Percentiles rank a stretch among this genome's conserved stretches.
phyloP scores from a whole-genome alignment of 2,888 invertebrate species.

The Xylota segnis region DNA sequence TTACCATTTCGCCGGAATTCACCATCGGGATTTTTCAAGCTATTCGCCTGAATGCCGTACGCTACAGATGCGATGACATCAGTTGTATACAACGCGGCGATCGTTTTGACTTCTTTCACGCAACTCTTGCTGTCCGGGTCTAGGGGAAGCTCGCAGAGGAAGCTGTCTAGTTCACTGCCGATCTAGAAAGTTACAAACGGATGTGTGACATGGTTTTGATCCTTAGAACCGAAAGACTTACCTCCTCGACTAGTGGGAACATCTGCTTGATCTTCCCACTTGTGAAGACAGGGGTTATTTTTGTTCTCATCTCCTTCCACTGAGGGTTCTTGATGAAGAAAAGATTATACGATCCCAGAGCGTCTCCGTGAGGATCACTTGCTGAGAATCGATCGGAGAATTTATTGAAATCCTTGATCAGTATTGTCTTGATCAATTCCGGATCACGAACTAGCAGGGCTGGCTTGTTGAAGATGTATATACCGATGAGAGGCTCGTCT shows the following conservation, averaged over 20 bases:
- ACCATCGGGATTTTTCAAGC: slow-evolving; percentile 80
- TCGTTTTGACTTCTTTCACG: slow-evolving; percentile 80
- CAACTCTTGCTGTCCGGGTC: slow-evolving; percentile 61
- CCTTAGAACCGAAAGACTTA: slow-evolving; percentile 50
- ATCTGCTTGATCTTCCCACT: slow-evolving; percentile 83
- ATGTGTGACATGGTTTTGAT: neutral
- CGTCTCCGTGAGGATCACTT: slow-evolving; percentile 82
- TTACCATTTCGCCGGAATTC: slow-evolving; percentile 81
- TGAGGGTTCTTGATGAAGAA: slow-evolving; percentile 84
- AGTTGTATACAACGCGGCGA: slow-evolving; percentile 81
- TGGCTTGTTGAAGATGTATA: slow-evolving; percentile 84
- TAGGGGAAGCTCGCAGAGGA: slow-evolving; percentile 65
- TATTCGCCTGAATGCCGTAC: slow-evolving; percentile 82
- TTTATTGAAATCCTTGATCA: slow-evolving; percentile 85
- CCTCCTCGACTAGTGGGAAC: slow-evolving; percentile 82
- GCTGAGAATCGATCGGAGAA: slow-evolving; percentile 81
- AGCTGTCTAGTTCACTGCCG: slow-evolving; percentile 79
- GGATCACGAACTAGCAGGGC: slow-evolving; percentile 84
- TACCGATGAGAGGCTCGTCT: slow-evolving; percentile 81
- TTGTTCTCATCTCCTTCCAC: slow-evolving; percentile 84
- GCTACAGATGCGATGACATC: slow-evolving; percentile 83
- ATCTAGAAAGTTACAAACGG: slow-evolving; percentile 77
- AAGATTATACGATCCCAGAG: slow-evolving; percentile 83
- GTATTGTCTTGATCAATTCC: slow-evolving; percentile 84
- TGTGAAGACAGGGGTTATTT: slow-evolving; percentile 85